Percentiles rank a stretch among this genome's conserved stretches.
Conservation (phyloP, 2,888 invertebrate genomes). For the Ametastegia equiseti region DNA sequence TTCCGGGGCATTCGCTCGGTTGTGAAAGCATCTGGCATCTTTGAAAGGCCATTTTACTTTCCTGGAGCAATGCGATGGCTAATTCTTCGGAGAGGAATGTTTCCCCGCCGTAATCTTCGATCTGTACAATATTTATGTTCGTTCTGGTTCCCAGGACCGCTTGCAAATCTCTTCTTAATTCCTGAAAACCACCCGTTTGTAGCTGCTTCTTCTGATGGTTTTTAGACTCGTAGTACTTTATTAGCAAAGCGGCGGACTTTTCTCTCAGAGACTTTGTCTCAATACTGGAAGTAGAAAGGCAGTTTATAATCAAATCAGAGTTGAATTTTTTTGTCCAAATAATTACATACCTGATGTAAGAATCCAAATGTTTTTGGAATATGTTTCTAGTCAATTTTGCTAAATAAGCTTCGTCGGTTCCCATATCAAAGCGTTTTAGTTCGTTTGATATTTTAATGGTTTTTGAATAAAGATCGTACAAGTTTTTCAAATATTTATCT, state of each 20-base stretch:
- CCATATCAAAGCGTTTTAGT: slow-evolving; percentile 86
- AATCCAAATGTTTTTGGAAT: slow-evolving; percentile 87
- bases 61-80: slow-evolving; percentile 93
- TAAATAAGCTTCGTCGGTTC: slow-evolving; percentile 87
- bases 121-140: slow-evolving; percentile 95
- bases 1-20: slow-evolving; percentile 85
- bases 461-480: slow-evolving; percentile 93
- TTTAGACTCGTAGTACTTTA: slow-evolving; percentile 93
- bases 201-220: slow-evolving; percentile 97
- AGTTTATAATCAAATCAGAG: too few relatives aligned
- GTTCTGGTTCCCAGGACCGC: slow-evolving; percentile 94
- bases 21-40: slow-evolving; percentile 92
- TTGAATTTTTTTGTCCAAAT: slow-evolving; percentile 26
- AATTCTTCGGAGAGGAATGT: slow-evolving; percentile 97
- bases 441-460: slow-evolving; percentile 87
- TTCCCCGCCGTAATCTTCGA: slow-evolving; percentile 98
- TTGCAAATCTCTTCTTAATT: slow-evolving; percentile 94
- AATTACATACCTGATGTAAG: slow-evolving; percentile 85
- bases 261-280: slow-evolving; percentile 89
- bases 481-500: slow-evolving; percentile 91
- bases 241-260: slow-evolving; percentile 85
- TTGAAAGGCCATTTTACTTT: slow-evolving; percentile 93
- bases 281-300: slow-evolving; percentile 74
- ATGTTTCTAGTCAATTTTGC: slow-evolving; percentile 88
- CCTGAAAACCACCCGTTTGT: slow-evolving; percentile 94